Base-by-base conservation (phyloP, 53 echinoderm and acorn worm species). In the Holothuria leucospilota region DNA sequence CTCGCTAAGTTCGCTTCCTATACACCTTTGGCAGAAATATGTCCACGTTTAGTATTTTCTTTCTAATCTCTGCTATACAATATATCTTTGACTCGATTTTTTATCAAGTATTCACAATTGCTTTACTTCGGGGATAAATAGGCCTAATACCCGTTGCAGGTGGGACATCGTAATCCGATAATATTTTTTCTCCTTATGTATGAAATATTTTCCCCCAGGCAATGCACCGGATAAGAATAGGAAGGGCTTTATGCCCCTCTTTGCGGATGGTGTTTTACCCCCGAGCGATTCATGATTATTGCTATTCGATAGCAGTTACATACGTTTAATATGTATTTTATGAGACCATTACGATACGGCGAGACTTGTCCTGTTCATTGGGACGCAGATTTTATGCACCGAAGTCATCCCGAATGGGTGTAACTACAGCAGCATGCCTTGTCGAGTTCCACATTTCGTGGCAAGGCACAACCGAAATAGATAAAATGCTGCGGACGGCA, bases 101-200 rank as follows among this genome's bases (percentile, higher is more conserved):
- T 74, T 46, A 46, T 74, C 8, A 49, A 49, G 46, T 53, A 49
- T 49, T 75, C 25, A 49, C 15, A 51, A 51, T 75, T 49, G 15
- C 75, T 75, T 75, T 75, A 75, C 75, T 75, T 20, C 25, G 51
- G 52, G 75, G 75, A 75, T 75, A 75, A 75, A 75, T 75, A 75
- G 75, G 75, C 75, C 75, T 75, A 75, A 75, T 75, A 51, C 75
- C 52, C 46, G 49, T 75, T 75, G 75, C 75, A 75, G 75, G 75
- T 75, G 75, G 75, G 21, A 51, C 52, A 26, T 11, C 9, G 75
- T 75, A 75, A 75, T 75, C 75, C 75, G 75, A 75, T 75, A 49
- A 75, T 75, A 75, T 75, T 75, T 29, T 52, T 24, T 26, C 26
- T 52, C 68, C 26, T 75, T 75, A 75, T 75, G 51, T 75, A 51